Evolutionary conservation across 2,113 vertebrate genomes (phyloP), one percentile per base, ranked within the genome.

Genomic region (Aptenodytes patagonicus): DNA sequence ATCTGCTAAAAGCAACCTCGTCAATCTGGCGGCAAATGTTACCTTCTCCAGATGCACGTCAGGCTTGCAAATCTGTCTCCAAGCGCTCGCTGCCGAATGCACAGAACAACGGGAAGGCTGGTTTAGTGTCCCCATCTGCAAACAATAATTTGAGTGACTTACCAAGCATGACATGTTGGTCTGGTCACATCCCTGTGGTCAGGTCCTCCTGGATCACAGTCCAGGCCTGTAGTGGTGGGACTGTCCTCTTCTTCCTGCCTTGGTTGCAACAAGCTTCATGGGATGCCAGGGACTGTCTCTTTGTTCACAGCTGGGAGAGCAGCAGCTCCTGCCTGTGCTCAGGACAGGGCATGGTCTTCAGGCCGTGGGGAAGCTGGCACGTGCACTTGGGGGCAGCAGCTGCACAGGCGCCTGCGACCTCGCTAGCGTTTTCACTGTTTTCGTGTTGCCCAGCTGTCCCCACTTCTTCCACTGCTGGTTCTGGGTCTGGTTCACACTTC

Each of bases 371-470:
- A 11, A 86, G 9, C 44, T 57, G 32, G 28, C 8, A 34, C 0
- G 0, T 22, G 28, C 4, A 3, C 12, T 19, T 40, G 8, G 18
- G n/a, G 17, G 9, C 46, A 71, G 61, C 42, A 78, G 64, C 28
- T 78, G 17, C 36, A 36, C 1, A 3, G 29, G 16, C 34, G 78
- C 3, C 9, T 16, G 47, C 0, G 1, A 28, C 26, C 29, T 61
- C 0, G 0, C 10, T 20, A n/a, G 31, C 2, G 1, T 42, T 91
- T 54, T 64, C n/a, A 38, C 13, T 2, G 2, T 58, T 61, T 78
- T 65, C 13, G 36, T 70, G 18, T 82, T 69, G 10, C 19, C 78
- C 24, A 66, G 49, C 29, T 9, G 11, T 28, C 18, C 34, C 68
- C 36, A 3, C 36, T 71, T 75, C 19, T 79, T 83, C 44, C 17